Evolutionary conservation across 1,140 invertebrate genomes (phyloP), one percentile per base, ranked within the genome.

Genomic region (Conus ventricosus): DNA sequence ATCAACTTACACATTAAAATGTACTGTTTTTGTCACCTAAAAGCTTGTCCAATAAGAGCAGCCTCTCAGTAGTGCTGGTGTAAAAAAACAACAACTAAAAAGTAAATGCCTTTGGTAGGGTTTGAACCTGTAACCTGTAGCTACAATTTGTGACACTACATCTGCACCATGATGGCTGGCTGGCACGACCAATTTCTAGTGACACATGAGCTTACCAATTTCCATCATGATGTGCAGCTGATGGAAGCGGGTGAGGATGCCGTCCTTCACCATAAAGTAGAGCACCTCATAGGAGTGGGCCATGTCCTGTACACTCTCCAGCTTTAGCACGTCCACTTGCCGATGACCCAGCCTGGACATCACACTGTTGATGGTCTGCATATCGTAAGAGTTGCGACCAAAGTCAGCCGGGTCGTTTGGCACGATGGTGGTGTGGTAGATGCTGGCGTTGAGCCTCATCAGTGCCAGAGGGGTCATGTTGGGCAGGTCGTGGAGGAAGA

Each of bases 371-470:
- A 95, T 17, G 20, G 94, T 95, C 86, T 93, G 92, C 80, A 92
- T 93, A 25, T 92, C 92, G 88, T 91, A 95, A 4, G 94, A 94
- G 88, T 95, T 95, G 13, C 94, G 89, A 39, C 92, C 91, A 90
- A 93, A 95, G 85, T 95, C 94, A 60, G 94, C 90, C 15, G 93
- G 93, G 88, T 95, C 93, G 89, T 95, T 95, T 57, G 94, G 92
- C 51, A 94, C 93, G 80, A 95, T 91, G 13, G 88, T 84, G 39
- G 92, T 92, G 57, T 91, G 90, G 27, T 91, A 88, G 54, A 91
- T n/a, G 57, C 92, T 93, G 83, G 89, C 89, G 87, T 93, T 94
- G 5, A 90, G 57, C n/a, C 75, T 63, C 17, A 63, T 84, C 17
- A 89, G 67, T 4, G 78, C 75, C 25, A n/a, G 23, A 6, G 89